phyloP scores from a whole-genome alignment of 2,113 vertebrate genomes.

The Nycticryphes semicollaris region DNA sequence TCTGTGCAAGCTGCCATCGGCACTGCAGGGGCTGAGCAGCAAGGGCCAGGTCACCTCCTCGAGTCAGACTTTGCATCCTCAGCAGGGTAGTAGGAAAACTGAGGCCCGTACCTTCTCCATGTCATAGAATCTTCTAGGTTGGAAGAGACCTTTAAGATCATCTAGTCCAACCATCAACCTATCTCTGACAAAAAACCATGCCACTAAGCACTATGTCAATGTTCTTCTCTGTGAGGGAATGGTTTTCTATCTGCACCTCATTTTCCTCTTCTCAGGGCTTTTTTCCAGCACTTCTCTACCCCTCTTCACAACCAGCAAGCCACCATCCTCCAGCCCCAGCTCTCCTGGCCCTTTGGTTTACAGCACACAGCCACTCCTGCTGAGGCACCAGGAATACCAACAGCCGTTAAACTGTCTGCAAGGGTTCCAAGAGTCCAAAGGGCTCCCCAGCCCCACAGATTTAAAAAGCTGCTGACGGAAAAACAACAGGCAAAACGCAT shows the following conservation, averaged over 20 bases:
- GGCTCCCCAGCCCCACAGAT: not conserved
- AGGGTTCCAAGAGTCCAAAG: not conserved
- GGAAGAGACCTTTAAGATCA: too few species aligned
- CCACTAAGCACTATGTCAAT: too few species aligned
- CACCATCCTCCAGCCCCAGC: not conserved
- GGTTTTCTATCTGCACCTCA: not conserved
- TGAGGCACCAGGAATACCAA: not conserved
- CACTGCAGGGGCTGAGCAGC: not conserved
- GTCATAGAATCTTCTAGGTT: too few species aligned
- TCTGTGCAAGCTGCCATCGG: rapidly evolving
- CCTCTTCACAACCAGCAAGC: not conserved
- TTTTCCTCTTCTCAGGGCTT: not conserved
- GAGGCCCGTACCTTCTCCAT: not conserved
- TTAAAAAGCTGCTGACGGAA: not conserved
- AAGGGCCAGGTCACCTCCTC: not conserved
- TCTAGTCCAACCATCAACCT: too few species aligned
- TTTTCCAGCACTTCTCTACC: not conserved
- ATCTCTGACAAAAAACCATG: too few species aligned
- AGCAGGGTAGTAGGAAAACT: not conserved
- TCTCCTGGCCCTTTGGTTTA: not conserved
- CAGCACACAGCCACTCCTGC: not conserved
- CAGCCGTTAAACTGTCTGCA: not conserved
- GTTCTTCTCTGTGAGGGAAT: not conserved
- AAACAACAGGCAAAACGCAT: not conserved
- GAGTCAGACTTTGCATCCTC: not conserved